These are phyloP conservation scores for Naso thynnoides DNA, from an alignment of 2,797 vertebrate genomes.

Conservation along the genomic window DNA sequence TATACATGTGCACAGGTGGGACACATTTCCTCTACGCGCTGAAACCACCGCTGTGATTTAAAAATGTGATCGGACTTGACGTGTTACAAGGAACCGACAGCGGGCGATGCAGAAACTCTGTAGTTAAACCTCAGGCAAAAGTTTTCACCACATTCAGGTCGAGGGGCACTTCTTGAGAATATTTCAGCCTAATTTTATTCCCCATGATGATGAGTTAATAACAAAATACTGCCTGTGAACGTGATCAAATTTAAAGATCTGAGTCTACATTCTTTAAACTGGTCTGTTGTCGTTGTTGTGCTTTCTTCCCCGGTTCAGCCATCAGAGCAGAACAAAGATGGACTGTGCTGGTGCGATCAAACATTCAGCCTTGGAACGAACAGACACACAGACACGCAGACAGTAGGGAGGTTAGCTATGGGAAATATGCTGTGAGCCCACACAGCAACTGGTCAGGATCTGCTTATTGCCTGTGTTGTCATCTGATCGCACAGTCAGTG, in stretches of 20 bases:
- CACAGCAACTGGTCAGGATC: conserved; percentile 24
- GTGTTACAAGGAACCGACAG: too few relatives aligned
- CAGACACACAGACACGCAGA: conserved; percentile 34
- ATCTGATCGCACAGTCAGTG: conserved; percentile 20
- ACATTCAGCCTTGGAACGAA: conserved; percentile 45
- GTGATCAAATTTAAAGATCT: background rate
- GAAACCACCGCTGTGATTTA: too few relatives aligned
- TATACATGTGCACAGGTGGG: too few relatives aligned
- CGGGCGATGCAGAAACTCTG: background rate
- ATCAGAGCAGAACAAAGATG: conserved; percentile 49
- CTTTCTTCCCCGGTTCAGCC: conserved; percentile 4
- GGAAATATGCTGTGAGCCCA: conserved; percentile 54
- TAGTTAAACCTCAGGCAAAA: too few relatives aligned
- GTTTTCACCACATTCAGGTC: background rate
- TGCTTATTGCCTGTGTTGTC: conserved; percentile 3
- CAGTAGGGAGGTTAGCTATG: conserved; percentile 50
- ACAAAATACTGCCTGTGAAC: conserved; percentile 2
- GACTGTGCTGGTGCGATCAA: conserved; percentile 53
- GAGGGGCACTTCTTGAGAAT: background rate
- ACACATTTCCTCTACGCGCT: too few relatives aligned
- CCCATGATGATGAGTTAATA: conserved; percentile 3
- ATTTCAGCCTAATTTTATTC: background rate
- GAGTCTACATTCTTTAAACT: conserved; percentile 4
- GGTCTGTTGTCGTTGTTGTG: conserved; percentile 4
- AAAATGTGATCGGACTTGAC: background rate